Evolutionary conservation across 2,797 vertebrate species (phyloP).

Genomic region (Betta splendens): DNA sequence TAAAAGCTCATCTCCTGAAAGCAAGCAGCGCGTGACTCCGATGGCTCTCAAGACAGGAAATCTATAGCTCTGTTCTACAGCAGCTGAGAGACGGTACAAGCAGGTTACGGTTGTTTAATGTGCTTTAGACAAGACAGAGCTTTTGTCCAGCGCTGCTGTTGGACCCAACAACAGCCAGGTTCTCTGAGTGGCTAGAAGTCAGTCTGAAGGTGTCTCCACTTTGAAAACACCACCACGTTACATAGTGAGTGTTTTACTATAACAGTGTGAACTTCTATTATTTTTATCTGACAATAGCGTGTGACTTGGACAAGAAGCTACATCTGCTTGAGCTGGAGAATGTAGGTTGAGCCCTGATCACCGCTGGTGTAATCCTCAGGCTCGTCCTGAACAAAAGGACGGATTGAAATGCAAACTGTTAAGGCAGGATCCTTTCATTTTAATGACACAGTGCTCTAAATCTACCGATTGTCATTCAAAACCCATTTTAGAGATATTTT

Average conservation of each 20-base stretch:
- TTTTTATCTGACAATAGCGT: conserved; percentile 32
- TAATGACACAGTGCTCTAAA: conserved; percentile 61
- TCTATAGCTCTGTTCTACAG: conserved; percentile 61
- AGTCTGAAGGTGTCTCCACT: too few species aligned
- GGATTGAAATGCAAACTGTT: conserved; percentile 68
- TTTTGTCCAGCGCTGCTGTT: conserved; percentile 56
- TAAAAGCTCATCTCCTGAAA: conserved; percentile 63
- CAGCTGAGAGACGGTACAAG: conserved; percentile 39
- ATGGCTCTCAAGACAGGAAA: conserved; percentile 65
- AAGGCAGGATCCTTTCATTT: conserved; percentile 55
- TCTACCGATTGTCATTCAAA: conserved; percentile 52
- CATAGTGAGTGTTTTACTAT: too few species aligned
- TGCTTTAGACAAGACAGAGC: conserved; percentile 44
- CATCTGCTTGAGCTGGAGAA: conserved; percentile 36
- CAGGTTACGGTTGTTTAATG: conserved; percentile 48
- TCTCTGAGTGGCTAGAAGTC: conserved; percentile 24
- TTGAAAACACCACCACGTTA: too few species aligned
- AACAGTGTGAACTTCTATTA: too few species aligned
- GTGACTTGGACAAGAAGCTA: conserved; percentile 31
- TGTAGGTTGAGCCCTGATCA: conserved; percentile 26
- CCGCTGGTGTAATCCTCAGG: conserved; percentile 44
- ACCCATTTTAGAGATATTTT: conserved; percentile 38
- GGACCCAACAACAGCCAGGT: conserved; percentile 51
- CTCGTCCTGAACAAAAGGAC: conserved; percentile 56
- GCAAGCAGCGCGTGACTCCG: conserved; percentile 53